These are phyloP conservation scores for Eumerus sabulonum DNA, from an alignment of 2,888 invertebrate species.

Conservation along the genomic window DNA sequence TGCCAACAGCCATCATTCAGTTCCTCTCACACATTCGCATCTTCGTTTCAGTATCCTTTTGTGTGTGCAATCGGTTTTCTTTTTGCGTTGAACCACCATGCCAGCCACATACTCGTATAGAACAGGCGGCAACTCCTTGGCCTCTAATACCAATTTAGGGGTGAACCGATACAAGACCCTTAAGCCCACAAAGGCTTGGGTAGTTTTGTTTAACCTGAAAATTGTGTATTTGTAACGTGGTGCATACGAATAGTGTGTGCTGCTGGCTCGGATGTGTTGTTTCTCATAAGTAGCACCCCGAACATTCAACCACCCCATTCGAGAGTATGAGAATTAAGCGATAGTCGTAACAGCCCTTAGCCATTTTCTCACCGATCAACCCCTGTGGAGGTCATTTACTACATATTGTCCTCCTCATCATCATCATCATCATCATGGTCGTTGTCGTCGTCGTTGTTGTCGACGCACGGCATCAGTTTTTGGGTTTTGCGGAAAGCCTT, in stretches of 20 bases:
- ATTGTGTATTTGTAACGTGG: conserved; percentile 38
- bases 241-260: conserved; percentile 23
- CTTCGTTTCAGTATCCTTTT: conserved; percentile 27
- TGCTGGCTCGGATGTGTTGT: too few relatives aligned
- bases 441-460: conserved; percentile 6
- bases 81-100: conserved; percentile 64
- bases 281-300: conserved; percentile 48
- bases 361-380: conserved; percentile 57
- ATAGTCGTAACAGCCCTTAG: conserved; percentile 33
- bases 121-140: conserved; percentile 53
- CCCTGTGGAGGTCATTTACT: conserved; percentile 29
- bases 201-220: conserved; percentile 64
- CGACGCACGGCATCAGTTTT: conserved; percentile 48
- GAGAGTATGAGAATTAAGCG: background rate
- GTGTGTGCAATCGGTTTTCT: conserved; percentile 54
- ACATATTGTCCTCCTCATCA: too few relatives aligned
- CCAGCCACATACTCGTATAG: conserved; percentile 20
- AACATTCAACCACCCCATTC: conserved; percentile 8
- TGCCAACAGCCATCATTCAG: conserved; percentile 15
- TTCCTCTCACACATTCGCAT: background rate
- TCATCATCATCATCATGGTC: too few relatives aligned
- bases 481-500: conserved; percentile 39
- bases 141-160: conserved; percentile 68
- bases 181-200: conserved; percentile 66
- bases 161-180: conserved; percentile 69